Evolutionary conservation across 2,888 invertebrate genomes (phyloP).

Genomic region (Ichneumoninae sp.): DNA sequence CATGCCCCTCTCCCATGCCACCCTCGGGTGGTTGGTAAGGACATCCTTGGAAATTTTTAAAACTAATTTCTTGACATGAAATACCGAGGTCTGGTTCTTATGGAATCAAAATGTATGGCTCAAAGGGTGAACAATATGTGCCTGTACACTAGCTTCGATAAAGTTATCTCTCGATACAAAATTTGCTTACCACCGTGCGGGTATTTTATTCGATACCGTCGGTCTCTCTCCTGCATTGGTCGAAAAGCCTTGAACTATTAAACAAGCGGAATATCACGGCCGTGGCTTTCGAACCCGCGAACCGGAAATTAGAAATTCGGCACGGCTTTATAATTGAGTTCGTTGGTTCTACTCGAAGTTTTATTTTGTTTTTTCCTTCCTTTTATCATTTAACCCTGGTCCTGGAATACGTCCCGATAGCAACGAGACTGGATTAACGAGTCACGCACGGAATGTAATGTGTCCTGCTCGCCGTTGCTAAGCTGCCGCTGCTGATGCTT

Average conservation of each 20-base stretch:
- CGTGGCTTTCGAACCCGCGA: constrained; percentile 42
- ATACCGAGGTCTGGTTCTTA: no score
- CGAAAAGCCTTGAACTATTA: constrained; percentile 50
- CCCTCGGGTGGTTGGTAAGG: no score
- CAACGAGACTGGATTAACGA: constrained; percentile 52
- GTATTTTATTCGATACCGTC: not conserved
- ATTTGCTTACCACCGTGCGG: not conserved
- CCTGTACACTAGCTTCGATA: not conserved
- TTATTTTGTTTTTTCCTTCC: constrained; percentile 13
- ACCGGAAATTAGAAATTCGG: constrained; percentile 54
- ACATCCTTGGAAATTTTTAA: no score
- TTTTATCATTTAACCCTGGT: constrained; percentile 28
- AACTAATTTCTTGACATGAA: no score
- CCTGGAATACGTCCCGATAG: constrained; percentile 32
- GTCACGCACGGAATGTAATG: constrained; percentile 56
- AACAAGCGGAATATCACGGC: constrained; percentile 26
- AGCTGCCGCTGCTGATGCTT: not conserved
- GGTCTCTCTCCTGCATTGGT: not conserved
- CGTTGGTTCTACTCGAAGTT: not conserved
- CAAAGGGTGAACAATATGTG: not conserved
- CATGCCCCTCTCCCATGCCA: no score
- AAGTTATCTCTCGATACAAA: not conserved
- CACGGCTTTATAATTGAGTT: constrained; percentile 9
- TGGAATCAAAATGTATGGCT: no score
- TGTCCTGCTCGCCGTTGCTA: constrained; percentile 52